phyloP scores from a whole-genome alignment of 2,113 vertebrate genomes.

The Malurus melanocephalus region DNA sequence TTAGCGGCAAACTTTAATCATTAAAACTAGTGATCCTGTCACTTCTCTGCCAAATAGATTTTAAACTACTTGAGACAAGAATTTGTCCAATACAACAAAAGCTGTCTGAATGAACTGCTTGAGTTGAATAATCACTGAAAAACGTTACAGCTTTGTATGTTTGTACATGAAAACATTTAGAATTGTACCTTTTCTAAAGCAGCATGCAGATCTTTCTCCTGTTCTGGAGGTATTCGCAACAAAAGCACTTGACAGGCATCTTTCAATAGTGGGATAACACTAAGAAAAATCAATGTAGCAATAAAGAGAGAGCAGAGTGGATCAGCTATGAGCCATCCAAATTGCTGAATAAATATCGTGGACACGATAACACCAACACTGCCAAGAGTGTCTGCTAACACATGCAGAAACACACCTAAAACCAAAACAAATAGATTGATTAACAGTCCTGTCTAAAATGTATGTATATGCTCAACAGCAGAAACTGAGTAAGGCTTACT shows the following conservation, averaged over 20 bases:
- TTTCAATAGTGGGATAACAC: conserved; percentile 93
- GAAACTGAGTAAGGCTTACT: neutral
- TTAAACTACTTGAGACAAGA: neutral
- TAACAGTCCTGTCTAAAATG: neutral
- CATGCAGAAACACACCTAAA: conserved; percentile 93
- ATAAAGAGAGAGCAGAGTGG: conserved; percentile 97
- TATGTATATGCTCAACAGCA: neutral
- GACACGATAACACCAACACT: conserved; percentile 97
- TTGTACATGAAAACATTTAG: neutral
- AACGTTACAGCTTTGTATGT: neutral
- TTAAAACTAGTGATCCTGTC: neutral
- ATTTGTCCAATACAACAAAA: neutral
- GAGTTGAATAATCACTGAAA: neutral
- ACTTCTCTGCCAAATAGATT: neutral
- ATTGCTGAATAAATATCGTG: conserved; percentile 94
- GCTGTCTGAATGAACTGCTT: neutral
- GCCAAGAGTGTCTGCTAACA: conserved; percentile 94
- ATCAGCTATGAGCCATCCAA: conserved; percentile 96
- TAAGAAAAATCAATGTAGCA: conserved; percentile 91
- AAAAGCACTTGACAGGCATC: conserved; percentile 93
- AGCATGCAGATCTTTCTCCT: conserved; percentile 87
- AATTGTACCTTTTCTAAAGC: conserved; percentile 90
- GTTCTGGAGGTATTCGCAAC: conserved; percentile 83
- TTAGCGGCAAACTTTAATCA: neutral
- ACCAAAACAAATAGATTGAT: conserved; percentile 19